Evolutionary conservation across 1,140 invertebrate genomes (phyloP), one percentile per base, ranked within the genome.

Genomic region (Trinorchestia longiramus): DNA sequence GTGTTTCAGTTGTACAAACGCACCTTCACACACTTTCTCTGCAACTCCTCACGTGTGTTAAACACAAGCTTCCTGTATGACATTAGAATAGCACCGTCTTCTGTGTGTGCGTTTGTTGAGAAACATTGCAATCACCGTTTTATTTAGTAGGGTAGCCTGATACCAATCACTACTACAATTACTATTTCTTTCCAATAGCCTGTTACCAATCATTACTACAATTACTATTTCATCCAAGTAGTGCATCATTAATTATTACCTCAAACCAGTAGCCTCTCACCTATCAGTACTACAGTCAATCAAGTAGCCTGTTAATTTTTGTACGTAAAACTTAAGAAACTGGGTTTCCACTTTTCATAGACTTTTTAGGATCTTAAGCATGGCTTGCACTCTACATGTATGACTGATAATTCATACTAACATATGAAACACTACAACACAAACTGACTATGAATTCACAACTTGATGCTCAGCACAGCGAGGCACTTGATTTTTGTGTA

Each of bases 21-120:
- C 88, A 91, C 41, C 88, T 77, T 91, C 88, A 43, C 88, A 42
- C 88, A 91, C 88, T 91, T 91, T 91, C 88, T 91, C 88, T 91
- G 88, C 62, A 77, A 28, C 62, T 77, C 62, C 62, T 77, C 62
- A 11, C 36, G 62, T 28, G 62, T 28, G 36, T 28, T 77, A 77
- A 77, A 77, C 62, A 77, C 62, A 77, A 28, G 62, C 62, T 77
- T 77, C 62, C 62, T 77, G 62, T 28, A 36, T 28, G 62, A 53
- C 6, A 53, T 53, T 53, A 53, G 62, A 28, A 28, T 36, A 77
- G 62, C 62, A 19, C 28, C 62, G 28, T 28, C 36, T 28, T 28
- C 62, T 3, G 62, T n/a, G n/a, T 28, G 11, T 36, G 62, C 28
- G 62, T 28, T 77, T 36, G 62, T 77, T 36, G 62, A 77, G 62